Evolutionary conservation across 1,140 invertebrate species (phyloP), one percentile per base, ranked within the genome.

Genomic region (Wasmannia auropunctata): DNA sequence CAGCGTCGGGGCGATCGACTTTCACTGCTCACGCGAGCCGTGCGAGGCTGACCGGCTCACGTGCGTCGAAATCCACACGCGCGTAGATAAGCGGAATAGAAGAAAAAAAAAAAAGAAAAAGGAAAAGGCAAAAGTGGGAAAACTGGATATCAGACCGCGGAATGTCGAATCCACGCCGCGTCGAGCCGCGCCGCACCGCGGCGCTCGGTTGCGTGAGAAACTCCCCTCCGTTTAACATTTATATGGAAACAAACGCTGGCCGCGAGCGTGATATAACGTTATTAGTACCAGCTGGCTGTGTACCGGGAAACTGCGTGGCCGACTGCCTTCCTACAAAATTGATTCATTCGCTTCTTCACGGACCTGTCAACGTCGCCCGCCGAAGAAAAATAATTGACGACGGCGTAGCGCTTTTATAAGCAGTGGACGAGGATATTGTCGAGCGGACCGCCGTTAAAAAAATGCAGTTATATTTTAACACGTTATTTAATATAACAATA

Each of bases 341-440:
- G 37, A 83, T 83, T 83, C 74, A 60, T 19, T 43, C 51, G 51
- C 40, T 58, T 25, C 34, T 58, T 70, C 51, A 34, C 54, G 8
- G 19, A 56, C 25, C 54, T 72, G 65, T 81, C 79, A 72, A 28
- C 65, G 49, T 81, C 46, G 19, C 22, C 22, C 65, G 25, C n/a
- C 19, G 63, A 43, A 43, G 19, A 43, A 72, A 72, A 70, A 83
- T 74, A 81, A 72, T 58, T 46, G n/a, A 83, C 28, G 28, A n/a
- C 3, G 25, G 8, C 11, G n/a, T 19, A 54, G 10, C 1, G 22
- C 56, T 28, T 81, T 69, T 31, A 22, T 19, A n/a, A n/a, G 40
- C 31, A 5, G 3, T 5, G 3, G 31, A 43, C 25, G 25, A 16
- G 16, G 22, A 67, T 31, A 54, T 16, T 28, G 25, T 51, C 49